Base-by-base conservation (phyloP, 1,140 invertebrate species). In the Dendroctonus ponderosae region DNA sequence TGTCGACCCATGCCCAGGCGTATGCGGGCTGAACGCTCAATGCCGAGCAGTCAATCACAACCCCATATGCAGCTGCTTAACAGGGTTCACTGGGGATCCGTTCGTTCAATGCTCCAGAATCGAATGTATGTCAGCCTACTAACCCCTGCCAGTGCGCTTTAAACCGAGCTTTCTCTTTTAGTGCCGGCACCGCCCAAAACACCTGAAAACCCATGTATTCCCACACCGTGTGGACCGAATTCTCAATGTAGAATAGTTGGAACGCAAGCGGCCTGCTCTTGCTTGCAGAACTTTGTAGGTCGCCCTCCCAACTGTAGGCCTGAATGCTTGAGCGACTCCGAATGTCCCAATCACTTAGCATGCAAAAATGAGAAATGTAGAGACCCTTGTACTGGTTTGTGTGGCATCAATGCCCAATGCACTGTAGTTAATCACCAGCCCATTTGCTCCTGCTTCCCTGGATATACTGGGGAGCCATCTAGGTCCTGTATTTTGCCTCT, bases 21-120 rank as follows among this genome's bases (percentile, higher is more conserved):
- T 88, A 9, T 94, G 92, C 76, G 92, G 91, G 39, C 71, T 86
- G 11, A 89, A 92, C 71, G 91, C 92, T 0, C 84, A 89, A 60
- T 94, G 92, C 72, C 84, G 90, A 76, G 91, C 92, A 7, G 85
- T 93, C 9, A 92, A 91, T 68, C 92, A 94, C 73, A 91, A 91
- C 78, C 89, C 92, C 4, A 89, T 91, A 68, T 93, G 91, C 77
- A 89, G 85, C 70, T 91, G 89, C 73, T 82, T 86, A 43, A 79
- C 80, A 68, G 87, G 89, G 66, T 89, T 85, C 72, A 89, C 86
- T 15, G 92, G 92, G 68, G 89, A 94, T 86, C 89, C 91, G 38
- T 90, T 92, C 75, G 81, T 84, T 46, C 80, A 82, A 71, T 92
- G 91, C 76, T 76, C 75, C 50, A 85, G 80, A 69, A 80, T 85